Conservation (phyloP, 1,140 invertebrate genomes). For the Artemia franciscana region DNA sequence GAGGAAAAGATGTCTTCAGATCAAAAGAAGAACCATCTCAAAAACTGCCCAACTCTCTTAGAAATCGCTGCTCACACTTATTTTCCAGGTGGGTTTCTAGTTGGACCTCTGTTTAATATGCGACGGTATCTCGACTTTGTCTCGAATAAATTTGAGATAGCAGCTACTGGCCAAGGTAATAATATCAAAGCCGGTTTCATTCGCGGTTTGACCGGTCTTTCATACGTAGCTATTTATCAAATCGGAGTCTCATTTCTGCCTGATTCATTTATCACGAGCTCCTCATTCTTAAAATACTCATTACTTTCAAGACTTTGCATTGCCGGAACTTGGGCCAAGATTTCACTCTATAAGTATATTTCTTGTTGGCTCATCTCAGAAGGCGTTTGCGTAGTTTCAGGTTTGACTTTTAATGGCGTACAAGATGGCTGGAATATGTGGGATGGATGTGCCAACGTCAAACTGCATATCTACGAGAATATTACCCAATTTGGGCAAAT, state of each 20-base stretch:
- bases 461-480: constrained; percentile 45
- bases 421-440: constrained; percentile 32
- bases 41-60: constrained; percentile 37
- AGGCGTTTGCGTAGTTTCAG: constrained; percentile 40
- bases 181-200: constrained; percentile 25
- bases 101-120: constrained; percentile 77
- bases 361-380: constrained; percentile 73
- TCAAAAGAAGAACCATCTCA: constrained; percentile 42
- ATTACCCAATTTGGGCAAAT: constrained; percentile 56
- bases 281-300: constrained; percentile 22
- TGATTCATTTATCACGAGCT: constrained; percentile 27
- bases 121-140: constrained; percentile 52
- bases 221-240: constrained; percentile 49
- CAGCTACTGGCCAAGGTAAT: constrained; percentile 11
- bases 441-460: constrained; percentile 68
- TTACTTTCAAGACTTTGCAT: constrained; percentile 37
- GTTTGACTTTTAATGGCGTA: constrained; percentile 55
- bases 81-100: constrained; percentile 65
- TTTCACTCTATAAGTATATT: constrained; percentile 68
- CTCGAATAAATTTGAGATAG: constrained; percentile 31
- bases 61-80: constrained; percentile 55
- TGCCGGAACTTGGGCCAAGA: constrained; percentile 57
- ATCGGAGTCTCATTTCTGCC: constrained; percentile 38
- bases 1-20: constrained; percentile 35
- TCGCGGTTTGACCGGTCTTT: constrained; percentile 33